Evolutionary conservation across 2,113 vertebrate genomes (phyloP).

Genomic region (Tupaia tana): DNA sequence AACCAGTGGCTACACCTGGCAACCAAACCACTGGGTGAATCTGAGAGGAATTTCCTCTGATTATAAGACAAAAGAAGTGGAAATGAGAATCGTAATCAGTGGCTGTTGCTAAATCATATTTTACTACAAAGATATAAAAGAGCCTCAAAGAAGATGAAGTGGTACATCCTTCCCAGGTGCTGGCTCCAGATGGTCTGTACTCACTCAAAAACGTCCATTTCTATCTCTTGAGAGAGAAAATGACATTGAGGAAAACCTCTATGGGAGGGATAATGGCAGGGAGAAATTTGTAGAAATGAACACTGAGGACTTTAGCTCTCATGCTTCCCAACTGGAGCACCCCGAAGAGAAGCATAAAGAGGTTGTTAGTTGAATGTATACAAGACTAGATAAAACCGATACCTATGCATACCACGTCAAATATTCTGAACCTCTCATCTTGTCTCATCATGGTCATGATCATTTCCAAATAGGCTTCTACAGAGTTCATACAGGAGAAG

Average conservation of each 20-base stretch:
- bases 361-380: background rate
- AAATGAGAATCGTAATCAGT: background rate
- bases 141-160: constrained; percentile 2
- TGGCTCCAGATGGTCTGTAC: background rate
- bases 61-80: constrained; percentile 1
- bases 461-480: background rate
- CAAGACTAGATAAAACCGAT: background rate
- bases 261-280: background rate
- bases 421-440: background rate
- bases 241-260: background rate
- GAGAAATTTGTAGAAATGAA: background rate
- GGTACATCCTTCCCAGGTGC: background rate
- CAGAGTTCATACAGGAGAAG: background rate
- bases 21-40: background rate
- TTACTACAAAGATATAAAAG: constrained; percentile 8
- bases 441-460: background rate
- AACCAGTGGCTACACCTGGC: background rate
- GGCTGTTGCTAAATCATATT: background rate
- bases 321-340: background rate
- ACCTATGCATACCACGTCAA: background rate
- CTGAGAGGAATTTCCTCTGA: background rate
- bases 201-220: constrained; percentile 31
- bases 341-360: background rate
- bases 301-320: background rate
- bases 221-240: constrained; percentile 33